Conservation (phyloP, 2,113 vertebrate species). For the Nettapus auritus region DNA sequence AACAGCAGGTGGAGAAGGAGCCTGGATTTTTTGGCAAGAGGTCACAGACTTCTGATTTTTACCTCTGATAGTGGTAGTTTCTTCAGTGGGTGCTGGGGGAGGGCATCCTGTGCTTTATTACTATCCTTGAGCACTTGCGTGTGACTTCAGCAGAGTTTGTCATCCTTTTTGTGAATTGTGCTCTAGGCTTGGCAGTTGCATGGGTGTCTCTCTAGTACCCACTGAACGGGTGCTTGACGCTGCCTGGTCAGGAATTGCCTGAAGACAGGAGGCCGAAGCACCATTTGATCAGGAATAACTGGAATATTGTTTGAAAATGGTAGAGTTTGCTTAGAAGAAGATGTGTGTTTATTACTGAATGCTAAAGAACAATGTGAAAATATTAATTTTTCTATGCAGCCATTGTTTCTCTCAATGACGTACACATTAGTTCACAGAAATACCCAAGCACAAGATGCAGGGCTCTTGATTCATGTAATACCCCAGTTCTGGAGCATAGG, state of each 20-base stretch:
- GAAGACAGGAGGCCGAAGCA: not conserved
- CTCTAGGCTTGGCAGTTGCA: not conserved
- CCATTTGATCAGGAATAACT: not conserved
- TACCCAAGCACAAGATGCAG: not conserved
- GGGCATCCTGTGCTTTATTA: not conserved
- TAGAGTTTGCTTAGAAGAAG: not conserved
- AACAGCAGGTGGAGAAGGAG: not conserved
- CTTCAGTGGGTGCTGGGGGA: not conserved
- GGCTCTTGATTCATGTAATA: not conserved
- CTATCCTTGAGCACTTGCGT: not conserved
- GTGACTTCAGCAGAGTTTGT: not conserved
- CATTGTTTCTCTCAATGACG: not conserved
- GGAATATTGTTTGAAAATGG: not conserved
- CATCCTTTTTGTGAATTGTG: not conserved
- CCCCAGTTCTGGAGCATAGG: not conserved
- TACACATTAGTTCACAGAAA: not conserved
- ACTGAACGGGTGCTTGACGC: not conserved
- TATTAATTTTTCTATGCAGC: not conserved
- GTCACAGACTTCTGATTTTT: not conserved
- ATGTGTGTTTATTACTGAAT: not conserved
- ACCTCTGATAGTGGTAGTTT: not conserved
- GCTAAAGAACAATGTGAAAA: not conserved
- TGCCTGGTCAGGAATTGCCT: not conserved
- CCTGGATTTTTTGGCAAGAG: not conserved
- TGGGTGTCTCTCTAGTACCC: not conserved